Base-by-base conservation (phyloP, 92 coral and sea anemone species). In the Anthopleura xanthogrammica region DNA sequence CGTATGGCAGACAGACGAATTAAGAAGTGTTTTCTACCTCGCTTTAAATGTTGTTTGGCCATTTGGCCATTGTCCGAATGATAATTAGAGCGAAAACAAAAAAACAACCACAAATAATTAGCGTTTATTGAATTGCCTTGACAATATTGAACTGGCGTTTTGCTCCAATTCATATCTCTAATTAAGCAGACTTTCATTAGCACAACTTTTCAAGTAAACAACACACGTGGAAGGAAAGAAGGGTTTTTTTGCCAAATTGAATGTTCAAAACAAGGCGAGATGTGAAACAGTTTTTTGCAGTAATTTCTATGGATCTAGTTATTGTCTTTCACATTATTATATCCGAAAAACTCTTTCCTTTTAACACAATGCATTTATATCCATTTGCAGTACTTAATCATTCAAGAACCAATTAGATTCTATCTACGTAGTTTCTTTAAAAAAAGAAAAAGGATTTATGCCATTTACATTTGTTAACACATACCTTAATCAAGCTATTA, bases 151-250 rank as follows among this genome's bases (percentile, higher is more conserved):
- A 23, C 36, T 13, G 12, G 23, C 55, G 77, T 81, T 48, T 55
- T 52, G 84, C 60, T 50, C 24, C 16, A 81, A 81, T 81, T 41
- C 83, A n/a, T 42, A 80, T 64, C 76, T 68, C 52, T 80, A 80
- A 80, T 80, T 80, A 65, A 48, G 40, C 75, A 12, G 16, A 13
- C 74, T 68, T 23, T 68, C 36, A 68, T 68, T 6, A 23, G 24
- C 17, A 1, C 43, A 12, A 68, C 14, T 68, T 29, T 11, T 29
- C 6, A 1, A 29, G 74, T 68, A 68, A 68, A 68, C 74, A 68
- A 68, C 74, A 68, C 74, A 68, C 43, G 74, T 24, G 74, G 41
- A 68, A 10, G 17, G 43, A 68, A 29, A 68, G 42, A 36, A 68
- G 40, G 3, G 0, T 68, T 29, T 36, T 68, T 62, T 62, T 19